These are phyloP conservation scores for Ptychochromis oligacanthus DNA, from an alignment of 2,113 vertebrate genomes.

Conservation along the genomic window DNA sequence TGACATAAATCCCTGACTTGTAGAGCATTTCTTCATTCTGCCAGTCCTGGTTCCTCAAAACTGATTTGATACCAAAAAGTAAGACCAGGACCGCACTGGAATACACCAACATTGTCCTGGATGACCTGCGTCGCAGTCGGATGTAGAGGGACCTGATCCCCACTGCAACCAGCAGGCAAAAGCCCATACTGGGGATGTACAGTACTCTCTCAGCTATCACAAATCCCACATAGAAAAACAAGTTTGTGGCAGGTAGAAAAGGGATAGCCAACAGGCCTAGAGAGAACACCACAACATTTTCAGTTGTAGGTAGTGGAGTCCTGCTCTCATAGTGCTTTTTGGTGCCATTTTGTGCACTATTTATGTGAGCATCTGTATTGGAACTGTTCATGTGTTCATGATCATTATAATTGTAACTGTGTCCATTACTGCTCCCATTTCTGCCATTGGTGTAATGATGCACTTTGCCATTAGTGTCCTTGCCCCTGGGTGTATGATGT, in stretches of 20 bases:
- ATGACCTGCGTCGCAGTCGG: slow-evolving; percentile 84
- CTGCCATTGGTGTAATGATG: slow-evolving; percentile 84
- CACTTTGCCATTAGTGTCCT: slow-evolving; percentile 86
- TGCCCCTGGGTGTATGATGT: slow-evolving; percentile 59
- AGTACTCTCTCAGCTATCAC: slow-evolving; percentile 98
- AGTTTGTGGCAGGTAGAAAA: slow-evolving; percentile 95
- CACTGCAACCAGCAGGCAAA: slow-evolving; percentile 94
- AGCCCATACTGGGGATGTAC: slow-evolving; percentile 99
- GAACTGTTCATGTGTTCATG: slow-evolving; percentile 81
- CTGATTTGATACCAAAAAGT: slow-evolving; percentile 92
- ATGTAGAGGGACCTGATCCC: slow-evolving; percentile 90
- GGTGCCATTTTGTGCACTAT: slow-evolving; percentile 87
- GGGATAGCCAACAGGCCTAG: slow-evolving; percentile 92
- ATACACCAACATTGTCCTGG: slow-evolving; percentile 88
- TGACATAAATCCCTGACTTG: slow-evolving; percentile 98
- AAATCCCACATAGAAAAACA: slow-evolving; percentile 99
- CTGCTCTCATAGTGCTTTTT: slow-evolving; percentile 81
- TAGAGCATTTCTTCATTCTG: slow-evolving; percentile 98
- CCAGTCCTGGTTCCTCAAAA: slow-evolving; percentile 96
- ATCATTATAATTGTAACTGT: slow-evolving; percentile 87
- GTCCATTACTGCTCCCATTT: slow-evolving; percentile 90
- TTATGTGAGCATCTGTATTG: slow-evolving; percentile 74
- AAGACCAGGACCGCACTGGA: slow-evolving; percentile 87
- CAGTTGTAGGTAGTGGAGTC: slow-evolving; percentile 88
- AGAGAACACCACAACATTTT: slow-evolving; percentile 91